These are phyloP conservation scores for Mimumesa dahlbomi DNA, from an alignment of 2,888 invertebrate genomes.

Conservation along the genomic window DNA sequence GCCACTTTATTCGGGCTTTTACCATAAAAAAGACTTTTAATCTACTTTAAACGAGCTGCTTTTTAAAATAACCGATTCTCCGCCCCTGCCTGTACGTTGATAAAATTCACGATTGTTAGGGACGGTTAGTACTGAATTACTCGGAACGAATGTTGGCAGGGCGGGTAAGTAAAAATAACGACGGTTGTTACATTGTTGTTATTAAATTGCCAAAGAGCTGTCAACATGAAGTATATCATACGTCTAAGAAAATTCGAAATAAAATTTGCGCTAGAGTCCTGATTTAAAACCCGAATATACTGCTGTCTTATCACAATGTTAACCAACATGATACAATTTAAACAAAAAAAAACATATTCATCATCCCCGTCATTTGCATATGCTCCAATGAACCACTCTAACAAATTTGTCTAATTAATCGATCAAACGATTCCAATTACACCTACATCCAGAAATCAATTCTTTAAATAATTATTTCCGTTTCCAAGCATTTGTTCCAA, in stretches of 20 bases:
- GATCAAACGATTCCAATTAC: too few species aligned
- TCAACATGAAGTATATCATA: slow-evolving; percentile 6
- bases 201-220: slow-evolving; percentile 14
- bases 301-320: not conserved
- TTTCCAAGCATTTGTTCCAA: too few species aligned
- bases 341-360: too few species aligned
- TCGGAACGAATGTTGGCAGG: not conserved
- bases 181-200: not conserved
- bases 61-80: not conserved
- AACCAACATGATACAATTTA: too few species aligned
- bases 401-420: too few species aligned
- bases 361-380: too few species aligned
- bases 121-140: not conserved
- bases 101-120: not conserved
- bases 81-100: not conserved
- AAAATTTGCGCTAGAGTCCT: not conserved
- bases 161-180: not conserved
- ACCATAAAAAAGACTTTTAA: slow-evolving; percentile 3
- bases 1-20: not conserved
- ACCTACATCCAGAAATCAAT: too few species aligned
- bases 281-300: not conserved
- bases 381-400: too few species aligned
- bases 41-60: not conserved
- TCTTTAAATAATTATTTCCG: too few species aligned
- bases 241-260: slow-evolving; percentile 1